phyloP scores from a whole-genome alignment of 1,140 invertebrate species.

The Melitaea cinxia region DNA sequence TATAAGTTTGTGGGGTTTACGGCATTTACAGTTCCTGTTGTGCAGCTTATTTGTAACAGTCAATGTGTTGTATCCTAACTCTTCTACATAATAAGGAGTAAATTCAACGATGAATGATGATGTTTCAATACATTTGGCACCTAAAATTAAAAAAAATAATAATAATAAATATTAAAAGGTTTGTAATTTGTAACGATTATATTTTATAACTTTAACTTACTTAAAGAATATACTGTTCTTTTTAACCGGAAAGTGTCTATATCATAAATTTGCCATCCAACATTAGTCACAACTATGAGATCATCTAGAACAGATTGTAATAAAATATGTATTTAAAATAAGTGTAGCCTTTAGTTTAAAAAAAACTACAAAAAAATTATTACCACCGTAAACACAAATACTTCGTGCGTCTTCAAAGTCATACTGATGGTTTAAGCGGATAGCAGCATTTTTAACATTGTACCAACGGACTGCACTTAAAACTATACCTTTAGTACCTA shows the following conservation, averaged over 20 bases:
- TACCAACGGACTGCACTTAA: constrained; percentile 40
- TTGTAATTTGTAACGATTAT: too few relatives aligned
- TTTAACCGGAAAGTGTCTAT: constrained; percentile 32
- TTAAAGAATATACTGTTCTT: constrained; percentile 4
- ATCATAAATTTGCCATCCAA: constrained; percentile 37
- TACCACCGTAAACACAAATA: constrained; percentile 50
- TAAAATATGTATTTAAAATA: not conserved
- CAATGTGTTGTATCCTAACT: constrained; percentile 3
- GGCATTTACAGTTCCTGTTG: constrained; percentile 2
- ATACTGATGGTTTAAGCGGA: constrained; percentile 24
- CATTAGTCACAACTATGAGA: constrained; percentile 39
- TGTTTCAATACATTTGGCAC: constrained; percentile 41
- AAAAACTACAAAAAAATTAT: constrained; percentile 7
- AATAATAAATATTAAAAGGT: too few relatives aligned
- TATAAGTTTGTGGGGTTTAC: constrained; percentile 6
- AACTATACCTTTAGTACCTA: constrained; percentile 35
- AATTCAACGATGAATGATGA: constrained; percentile 33
- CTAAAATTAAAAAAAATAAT: too few relatives aligned
- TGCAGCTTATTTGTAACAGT: constrained; percentile 27
- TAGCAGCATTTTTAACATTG: constrained; percentile 25
- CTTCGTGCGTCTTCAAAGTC: constrained; percentile 31
- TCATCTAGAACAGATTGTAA: constrained; percentile 40
- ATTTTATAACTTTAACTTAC: constrained; percentile 42
- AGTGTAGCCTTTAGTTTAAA: not conserved
- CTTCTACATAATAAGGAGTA: not conserved